Evolutionary conservation across 2,797 vertebrate species (phyloP), one percentile per base, ranked within the genome.

Genomic region (Eulemur albifrons): DNA sequence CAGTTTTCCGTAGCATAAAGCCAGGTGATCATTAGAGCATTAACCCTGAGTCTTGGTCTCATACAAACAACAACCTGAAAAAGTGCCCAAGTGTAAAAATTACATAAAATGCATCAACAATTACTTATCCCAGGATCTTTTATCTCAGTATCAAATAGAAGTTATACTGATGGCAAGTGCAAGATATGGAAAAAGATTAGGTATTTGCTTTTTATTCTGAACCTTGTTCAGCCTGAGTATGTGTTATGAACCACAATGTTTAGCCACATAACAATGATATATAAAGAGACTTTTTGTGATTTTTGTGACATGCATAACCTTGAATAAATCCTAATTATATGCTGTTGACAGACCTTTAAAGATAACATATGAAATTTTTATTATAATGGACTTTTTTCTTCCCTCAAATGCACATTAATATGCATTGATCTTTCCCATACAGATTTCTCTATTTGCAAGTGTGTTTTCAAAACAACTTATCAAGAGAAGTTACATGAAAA

Each of bases 401-500:
- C 45, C 15, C 30, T 25, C 0, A 94, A 80, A 80, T 69, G 87
- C 88, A 94, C 38, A 83, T 92, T n/a, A 50, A 73, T 76, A n/a
- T 21, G 30, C 57, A 84, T 76, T 91, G n/a, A 35, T 92, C 45
- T 87, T 97, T 97, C 70, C 67, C 52, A 95, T 81, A 95, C 59
- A 70, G 61, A 8, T 91, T 93, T 93, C 59, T 96, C 80, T 65
- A 86, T 0, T 40, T 35, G 0, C 69, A 0, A 1, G 57, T 0
- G 2, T 96, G 63, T 94, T 94, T 63, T 12, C 77, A 65, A 30
- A 93, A 94, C 96, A 96, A 77, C 35, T 82, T 79, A 38, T 95
- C 93, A 95, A 84, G 59, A 97, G n/a, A 95, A 96, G 97, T 84
- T 97, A 96, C 97, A 85, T 40, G 1, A 96, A 98, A 97, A 50